Evolutionary conservation across 2,797 vertebrate species (phyloP).

Genomic region (Sphenodon punctatus): DNA sequence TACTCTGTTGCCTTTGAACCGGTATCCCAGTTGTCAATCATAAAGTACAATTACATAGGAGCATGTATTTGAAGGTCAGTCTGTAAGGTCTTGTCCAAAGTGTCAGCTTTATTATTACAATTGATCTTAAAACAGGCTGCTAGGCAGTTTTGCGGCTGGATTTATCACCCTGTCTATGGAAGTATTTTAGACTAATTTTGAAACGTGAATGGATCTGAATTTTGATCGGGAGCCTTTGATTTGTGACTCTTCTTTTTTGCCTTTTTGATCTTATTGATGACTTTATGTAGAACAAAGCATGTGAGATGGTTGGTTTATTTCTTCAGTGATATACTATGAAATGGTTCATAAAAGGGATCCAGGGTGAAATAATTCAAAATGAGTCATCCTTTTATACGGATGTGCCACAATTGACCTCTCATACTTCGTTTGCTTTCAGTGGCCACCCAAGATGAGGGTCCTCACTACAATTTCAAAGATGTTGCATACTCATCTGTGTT

Average conservation of each 20-base stretch:
- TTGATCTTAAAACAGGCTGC: constrained; percentile 35
- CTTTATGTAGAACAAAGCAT: neutral
- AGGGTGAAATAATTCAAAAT: constrained; percentile 5
- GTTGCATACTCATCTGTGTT: constrained; percentile 22
- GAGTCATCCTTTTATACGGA: constrained; percentile 5
- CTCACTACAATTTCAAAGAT: neutral
- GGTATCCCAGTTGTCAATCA: constrained; percentile 7
- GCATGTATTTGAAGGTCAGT: neutral
- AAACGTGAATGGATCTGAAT: neutral
- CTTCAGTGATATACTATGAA: neutral
- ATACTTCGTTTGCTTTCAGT: constrained; percentile 3
- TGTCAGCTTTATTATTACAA: constrained; percentile 21
- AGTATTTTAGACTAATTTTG: constrained; percentile 15
- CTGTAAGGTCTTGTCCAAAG: constrained; percentile 30
- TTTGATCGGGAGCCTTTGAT: neutral
- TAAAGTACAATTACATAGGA: neutral
- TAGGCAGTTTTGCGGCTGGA: constrained; percentile 8
- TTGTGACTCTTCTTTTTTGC: neutral
- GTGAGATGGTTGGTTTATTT: neutral
- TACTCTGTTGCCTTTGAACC: neutral
- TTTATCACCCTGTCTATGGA: constrained; percentile 5
- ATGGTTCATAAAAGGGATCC: constrained; percentile 16
- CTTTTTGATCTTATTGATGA: neutral
- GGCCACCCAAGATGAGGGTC: neutral
- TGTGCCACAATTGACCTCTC: neutral